Percentiles rank a stretch among this genome's conserved stretches.
Evolutionary conservation across 2,113 vertebrate genomes (phyloP).

Genomic region (Ciconia boyciana): DNA sequence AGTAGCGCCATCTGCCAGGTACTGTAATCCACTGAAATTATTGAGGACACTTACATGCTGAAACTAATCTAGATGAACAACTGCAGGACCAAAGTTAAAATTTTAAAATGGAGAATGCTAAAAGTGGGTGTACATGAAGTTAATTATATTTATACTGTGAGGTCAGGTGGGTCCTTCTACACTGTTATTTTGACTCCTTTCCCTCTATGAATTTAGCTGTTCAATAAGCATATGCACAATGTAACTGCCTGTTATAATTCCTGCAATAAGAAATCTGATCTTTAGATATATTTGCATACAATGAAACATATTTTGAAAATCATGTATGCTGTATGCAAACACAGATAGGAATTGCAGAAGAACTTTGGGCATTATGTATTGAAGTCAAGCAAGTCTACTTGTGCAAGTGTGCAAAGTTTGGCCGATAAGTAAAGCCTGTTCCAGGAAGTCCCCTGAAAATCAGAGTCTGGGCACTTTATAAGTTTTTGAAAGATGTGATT

Average conservation of each 20-base stretch:
- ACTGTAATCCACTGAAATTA: neutral
- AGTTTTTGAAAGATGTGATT: neutral
- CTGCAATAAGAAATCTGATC: neutral
- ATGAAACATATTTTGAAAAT: neutral
- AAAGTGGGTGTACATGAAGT: accelerated
- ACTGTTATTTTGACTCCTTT: neutral
- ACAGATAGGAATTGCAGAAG: neutral
- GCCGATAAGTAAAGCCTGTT: neutral
- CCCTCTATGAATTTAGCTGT: neutral
- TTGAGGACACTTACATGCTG: neutral
- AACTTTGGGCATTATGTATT: neutral
- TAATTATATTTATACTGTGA: neutral
- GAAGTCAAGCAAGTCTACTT: neutral
- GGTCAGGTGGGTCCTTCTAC: neutral
- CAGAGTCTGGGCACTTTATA: neutral
- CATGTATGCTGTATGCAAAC: neutral
- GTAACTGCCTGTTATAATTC: neutral
- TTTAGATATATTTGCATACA: neutral
- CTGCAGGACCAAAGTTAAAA: neutral
- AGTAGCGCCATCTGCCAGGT: neutral
- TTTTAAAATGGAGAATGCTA: neutral
- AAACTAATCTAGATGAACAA: neutral
- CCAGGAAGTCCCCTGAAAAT: neutral
- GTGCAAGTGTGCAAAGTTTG: neutral
- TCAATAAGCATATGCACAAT: neutral